A percentile compares a stretch with the other conserved stretches of the same genome.
phyloP scores from a whole-genome alignment of 2,113 vertebrate species.

The Antidorcas marsupialis region DNA sequence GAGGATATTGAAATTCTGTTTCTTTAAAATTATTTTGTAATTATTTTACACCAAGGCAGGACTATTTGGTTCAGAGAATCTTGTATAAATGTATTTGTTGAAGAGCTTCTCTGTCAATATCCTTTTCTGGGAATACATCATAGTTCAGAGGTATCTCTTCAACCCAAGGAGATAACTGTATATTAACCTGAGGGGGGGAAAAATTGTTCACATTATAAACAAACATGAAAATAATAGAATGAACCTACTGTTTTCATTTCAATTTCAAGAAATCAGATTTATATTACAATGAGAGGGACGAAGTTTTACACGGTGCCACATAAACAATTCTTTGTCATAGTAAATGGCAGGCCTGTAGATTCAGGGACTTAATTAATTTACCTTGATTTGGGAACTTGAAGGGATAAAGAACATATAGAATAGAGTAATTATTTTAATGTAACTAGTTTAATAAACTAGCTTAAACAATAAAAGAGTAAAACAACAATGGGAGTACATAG shows the following conservation, averaged over 20 bases:
- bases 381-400: conserved; percentile 22
- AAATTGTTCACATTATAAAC: conserved; percentile 55
- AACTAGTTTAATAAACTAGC: background rate
- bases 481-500: background rate
- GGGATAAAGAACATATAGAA: background rate
- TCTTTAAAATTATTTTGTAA: conserved; percentile 34
- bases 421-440: background rate
- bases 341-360: background rate
- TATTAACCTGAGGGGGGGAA: conserved; percentile 70
- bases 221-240: background rate
- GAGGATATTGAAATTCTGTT: background rate
- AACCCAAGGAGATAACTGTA: conserved; percentile 85
- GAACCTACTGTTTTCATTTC: background rate
- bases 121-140: conserved; percentile 81
- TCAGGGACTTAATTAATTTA: conserved; percentile 10
- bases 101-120: conserved; percentile 85
- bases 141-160: conserved; percentile 88
- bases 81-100: conserved; percentile 92
- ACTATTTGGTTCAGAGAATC: conserved; percentile 80
- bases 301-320: background rate
- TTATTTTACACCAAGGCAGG: background rate
- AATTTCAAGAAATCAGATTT: background rate
- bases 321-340: background rate
- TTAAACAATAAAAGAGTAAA: conserved; percentile 12
- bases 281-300: background rate